phyloP scores from a whole-genome alignment of 2,797 vertebrate genomes.

The Dipus sagitta region DNA sequence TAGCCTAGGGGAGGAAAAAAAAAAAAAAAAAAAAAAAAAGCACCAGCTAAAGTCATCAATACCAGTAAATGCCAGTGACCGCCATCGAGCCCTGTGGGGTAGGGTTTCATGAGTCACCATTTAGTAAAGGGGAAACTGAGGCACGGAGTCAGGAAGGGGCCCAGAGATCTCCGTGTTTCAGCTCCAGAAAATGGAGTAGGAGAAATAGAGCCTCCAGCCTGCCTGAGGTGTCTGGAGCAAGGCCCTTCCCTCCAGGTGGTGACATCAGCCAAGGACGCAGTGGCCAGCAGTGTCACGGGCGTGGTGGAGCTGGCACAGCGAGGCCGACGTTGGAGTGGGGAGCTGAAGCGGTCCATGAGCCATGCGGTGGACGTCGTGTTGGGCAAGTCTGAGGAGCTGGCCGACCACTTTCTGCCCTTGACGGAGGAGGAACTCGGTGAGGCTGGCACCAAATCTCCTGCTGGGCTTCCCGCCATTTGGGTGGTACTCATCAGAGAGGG shows the following conservation, averaged over 20 bases:
- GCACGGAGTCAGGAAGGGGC: background rate
- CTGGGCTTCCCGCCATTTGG: background rate
- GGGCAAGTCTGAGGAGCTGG: slow-evolving; percentile 92
- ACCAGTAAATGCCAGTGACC: no score
- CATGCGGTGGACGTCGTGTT: slow-evolving; percentile 90
- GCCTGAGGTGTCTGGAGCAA: rapidly evolving
- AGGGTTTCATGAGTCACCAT: no score
- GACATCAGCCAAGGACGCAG: slow-evolving; percentile 75
- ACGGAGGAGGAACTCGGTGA: slow-evolving; percentile 91
- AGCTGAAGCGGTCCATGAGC: slow-evolving; percentile 88
- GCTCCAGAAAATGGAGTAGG: background rate
- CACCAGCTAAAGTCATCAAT: no score
- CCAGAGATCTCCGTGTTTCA: background rate
- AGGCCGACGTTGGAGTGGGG: slow-evolving; percentile 90
- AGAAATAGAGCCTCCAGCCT: background rate
- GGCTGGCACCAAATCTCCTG: slow-evolving; percentile 58
- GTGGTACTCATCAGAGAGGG: background rate
- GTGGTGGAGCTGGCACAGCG: slow-evolving; percentile 85
- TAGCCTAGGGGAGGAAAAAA: background rate
- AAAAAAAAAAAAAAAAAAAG: background rate
- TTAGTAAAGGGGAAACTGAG: background rate
- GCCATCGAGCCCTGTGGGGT: background rate
- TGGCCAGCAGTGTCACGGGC: slow-evolving; percentile 85
- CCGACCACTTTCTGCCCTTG: slow-evolving; percentile 92
- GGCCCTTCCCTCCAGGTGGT: slow-evolving; percentile 70